These are phyloP conservation scores for Xestia ashworthii DNA, from an alignment of 2,888 invertebrate species.

Conservation along the genomic window DNA sequence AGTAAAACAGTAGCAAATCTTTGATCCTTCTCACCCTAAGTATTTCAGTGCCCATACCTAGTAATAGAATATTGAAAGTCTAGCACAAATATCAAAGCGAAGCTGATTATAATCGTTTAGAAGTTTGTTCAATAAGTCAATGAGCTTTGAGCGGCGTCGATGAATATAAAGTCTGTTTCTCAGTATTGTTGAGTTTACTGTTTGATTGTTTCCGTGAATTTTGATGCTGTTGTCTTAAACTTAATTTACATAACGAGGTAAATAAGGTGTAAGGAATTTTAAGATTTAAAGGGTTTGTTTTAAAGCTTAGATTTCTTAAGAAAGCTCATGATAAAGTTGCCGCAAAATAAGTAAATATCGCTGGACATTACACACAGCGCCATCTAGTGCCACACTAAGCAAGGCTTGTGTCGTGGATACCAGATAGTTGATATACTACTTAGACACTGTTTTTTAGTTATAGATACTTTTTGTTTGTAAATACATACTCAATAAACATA, in stretches of 20 bases:
- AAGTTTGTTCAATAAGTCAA: constrained; percentile 22
- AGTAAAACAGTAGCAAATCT: not conserved
- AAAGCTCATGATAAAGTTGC: not conserved
- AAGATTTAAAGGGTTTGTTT: not conserved
- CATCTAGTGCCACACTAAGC: too few relatives aligned
- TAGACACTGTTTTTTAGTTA: too few relatives aligned
- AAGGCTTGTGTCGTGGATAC: too few relatives aligned
- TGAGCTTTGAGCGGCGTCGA: constrained; percentile 6
- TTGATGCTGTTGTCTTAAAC: not conserved
- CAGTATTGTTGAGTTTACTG: not conserved
- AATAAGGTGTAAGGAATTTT: not conserved
- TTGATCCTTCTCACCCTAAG: not conserved
- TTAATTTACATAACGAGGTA: not conserved
- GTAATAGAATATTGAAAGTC: constrained; percentile 3
- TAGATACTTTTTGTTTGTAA: too few relatives aligned
- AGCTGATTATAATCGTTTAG: not conserved
- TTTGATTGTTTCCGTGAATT: not conserved
- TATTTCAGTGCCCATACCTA: not conserved
- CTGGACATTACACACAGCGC: too few relatives aligned
- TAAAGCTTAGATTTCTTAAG: not conserved
- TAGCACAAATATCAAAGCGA: constrained; percentile 18
- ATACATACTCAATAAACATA: too few relatives aligned
- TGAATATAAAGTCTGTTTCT: constrained; percentile 27
- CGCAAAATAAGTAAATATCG: too few relatives aligned
- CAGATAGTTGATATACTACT: too few relatives aligned